Conservation (phyloP, 2,113 vertebrate genomes). For the Charina bottae region DNA sequence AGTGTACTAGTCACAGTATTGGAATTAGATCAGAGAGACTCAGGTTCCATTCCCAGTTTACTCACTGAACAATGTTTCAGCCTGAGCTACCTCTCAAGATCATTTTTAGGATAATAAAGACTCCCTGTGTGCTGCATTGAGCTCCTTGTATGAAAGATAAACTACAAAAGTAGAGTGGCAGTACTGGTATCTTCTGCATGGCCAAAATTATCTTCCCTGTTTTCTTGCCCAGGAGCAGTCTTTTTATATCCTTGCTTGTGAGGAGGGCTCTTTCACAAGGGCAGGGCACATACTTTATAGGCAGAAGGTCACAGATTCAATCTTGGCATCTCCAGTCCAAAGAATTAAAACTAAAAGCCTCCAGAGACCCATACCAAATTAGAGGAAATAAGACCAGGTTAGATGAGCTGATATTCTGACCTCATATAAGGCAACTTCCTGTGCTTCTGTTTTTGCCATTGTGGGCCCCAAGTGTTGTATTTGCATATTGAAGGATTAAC, state of each 20-base stretch:
- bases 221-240: neutral
- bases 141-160: neutral
- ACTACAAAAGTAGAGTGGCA: neutral
- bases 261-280: neutral
- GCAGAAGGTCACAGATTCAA: neutral
- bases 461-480: neutral
- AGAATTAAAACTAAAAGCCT: neutral
- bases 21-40: neutral
- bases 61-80: neutral
- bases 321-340: neutral
- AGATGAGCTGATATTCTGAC: neutral
- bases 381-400: neutral
- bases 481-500: conserved; percentile 36
- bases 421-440: neutral
- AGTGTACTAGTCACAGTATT: neutral
- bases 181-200: conserved; percentile 7
- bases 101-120: neutral
- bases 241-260: neutral
- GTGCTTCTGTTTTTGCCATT: neutral
- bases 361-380: neutral
- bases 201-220: neutral
- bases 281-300: neutral
- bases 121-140: neutral
- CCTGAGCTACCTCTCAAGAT: neutral
- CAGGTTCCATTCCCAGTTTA: neutral